Conservation (phyloP, 2,888 invertebrate genomes). For the Apodemia zela region DNA sequence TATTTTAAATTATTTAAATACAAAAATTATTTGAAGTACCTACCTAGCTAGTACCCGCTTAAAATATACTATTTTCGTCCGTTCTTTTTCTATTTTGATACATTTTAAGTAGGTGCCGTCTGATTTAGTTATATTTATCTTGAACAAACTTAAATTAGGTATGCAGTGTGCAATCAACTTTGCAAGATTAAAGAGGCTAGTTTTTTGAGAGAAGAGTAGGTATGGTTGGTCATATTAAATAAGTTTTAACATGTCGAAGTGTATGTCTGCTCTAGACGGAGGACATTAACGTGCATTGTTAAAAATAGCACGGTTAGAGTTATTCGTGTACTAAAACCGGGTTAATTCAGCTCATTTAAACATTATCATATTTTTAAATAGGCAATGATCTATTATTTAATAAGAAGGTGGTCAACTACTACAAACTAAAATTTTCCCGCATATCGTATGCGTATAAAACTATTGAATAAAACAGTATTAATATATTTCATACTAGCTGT, state of each 20-base stretch:
- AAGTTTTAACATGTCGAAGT: neutral
- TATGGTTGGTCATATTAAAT: neutral
- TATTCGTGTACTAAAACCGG: slow-evolving; percentile 76
- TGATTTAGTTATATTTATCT: neutral
- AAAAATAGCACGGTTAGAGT: slow-evolving; percentile 66
- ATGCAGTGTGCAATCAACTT: neutral
- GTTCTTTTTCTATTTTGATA: too few relatives aligned
- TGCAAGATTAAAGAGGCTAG: neutral
- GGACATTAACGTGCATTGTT: slow-evolving; percentile 55
- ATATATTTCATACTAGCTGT: too few relatives aligned
- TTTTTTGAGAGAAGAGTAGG: neutral
- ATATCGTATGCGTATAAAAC: too few relatives aligned
- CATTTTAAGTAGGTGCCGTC: too few relatives aligned
- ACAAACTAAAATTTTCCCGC: too few relatives aligned
- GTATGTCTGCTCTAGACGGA: slow-evolving; percentile 44
- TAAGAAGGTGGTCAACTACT: neutral
- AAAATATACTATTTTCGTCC: too few relatives aligned
- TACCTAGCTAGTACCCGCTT: too few relatives aligned
- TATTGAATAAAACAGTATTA: too few relatives aligned
- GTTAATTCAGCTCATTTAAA: slow-evolving; percentile 61
- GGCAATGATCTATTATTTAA: neutral
- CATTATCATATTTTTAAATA: neutral
- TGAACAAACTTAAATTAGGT: neutral
- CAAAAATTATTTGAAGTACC: too few relatives aligned
- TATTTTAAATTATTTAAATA: too few relatives aligned